phyloP scores from a whole-genome alignment of 2,113 vertebrate species.

The Zootoca vivipara region DNA sequence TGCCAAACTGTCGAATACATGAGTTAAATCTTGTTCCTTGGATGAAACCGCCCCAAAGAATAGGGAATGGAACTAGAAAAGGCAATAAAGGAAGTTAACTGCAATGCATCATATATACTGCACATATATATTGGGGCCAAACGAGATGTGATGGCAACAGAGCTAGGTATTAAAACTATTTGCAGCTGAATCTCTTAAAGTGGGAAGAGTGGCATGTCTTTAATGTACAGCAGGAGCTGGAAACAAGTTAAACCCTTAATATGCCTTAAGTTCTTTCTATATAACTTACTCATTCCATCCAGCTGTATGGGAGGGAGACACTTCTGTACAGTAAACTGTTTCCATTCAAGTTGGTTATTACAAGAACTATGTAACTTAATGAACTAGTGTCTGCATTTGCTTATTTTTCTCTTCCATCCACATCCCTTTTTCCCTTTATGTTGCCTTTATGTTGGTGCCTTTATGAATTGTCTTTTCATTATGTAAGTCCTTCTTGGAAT shows the following conservation, averaged over 20 bases:
- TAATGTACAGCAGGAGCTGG: too few relatives aligned
- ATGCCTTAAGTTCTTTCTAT: neutral
- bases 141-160: neutral
- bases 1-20: conserved; percentile 71
- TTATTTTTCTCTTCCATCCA: neutral
- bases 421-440: neutral
- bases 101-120: neutral
- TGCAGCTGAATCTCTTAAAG: neutral
- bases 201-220: neutral
- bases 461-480: neutral
- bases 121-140: neutral
- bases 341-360: neutral
- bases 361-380: neutral
- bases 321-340: neutral
- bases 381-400: neutral
- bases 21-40: conserved; percentile 40
- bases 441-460: neutral
- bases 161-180: neutral
- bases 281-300: neutral
- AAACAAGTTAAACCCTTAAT: neutral
- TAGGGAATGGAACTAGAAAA: conserved; percentile 82
- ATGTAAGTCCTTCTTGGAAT: neutral
- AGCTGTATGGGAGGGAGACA: neutral
- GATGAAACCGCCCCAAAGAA: conserved; percentile 86
- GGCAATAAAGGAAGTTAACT: neutral